Evolutionary conservation across 2,888 invertebrate genomes (phyloP).

Genomic region (Cataglyphis albicans): DNA sequence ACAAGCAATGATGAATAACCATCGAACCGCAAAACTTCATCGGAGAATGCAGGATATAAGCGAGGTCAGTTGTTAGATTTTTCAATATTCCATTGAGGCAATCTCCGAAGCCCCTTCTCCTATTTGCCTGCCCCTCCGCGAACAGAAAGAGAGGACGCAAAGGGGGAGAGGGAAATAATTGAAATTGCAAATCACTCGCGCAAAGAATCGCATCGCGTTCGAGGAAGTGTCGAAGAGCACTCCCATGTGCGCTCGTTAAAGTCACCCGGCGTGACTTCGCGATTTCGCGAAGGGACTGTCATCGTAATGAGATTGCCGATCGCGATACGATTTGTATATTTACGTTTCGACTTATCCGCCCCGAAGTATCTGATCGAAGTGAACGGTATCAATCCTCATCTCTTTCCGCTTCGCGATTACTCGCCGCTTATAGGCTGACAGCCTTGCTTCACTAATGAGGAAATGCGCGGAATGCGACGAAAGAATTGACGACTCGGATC

Average conservation of each 20-base stretch:
- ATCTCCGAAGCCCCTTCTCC: not conserved
- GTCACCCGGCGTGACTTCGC: slow-evolving; percentile 61
- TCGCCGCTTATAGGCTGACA: not conserved
- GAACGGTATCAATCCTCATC: slow-evolving; percentile 30
- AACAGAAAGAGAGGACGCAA: not conserved
- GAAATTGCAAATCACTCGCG: slow-evolving; percentile 72
- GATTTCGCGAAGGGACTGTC: slow-evolving; percentile 16
- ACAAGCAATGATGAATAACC: slow-evolving; percentile 33
- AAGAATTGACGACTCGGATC: slow-evolving; percentile 23
- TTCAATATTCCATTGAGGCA: slow-evolving; percentile 59
- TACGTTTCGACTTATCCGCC: not conserved
- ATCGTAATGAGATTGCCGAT: slow-evolving; percentile 24
- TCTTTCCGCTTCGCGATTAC: slow-evolving; percentile 15
- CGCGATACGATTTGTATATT: slow-evolving; percentile 14
- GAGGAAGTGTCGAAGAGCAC: slow-evolving; percentile 28
- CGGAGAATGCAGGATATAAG: slow-evolving; percentile 34
- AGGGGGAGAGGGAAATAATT: slow-evolving; percentile 55
- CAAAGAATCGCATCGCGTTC: slow-evolving; percentile 29
- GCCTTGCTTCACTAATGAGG: not conserved
- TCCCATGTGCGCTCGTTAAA: slow-evolving; percentile 70
- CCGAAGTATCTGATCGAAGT: slow-evolving; percentile 27
- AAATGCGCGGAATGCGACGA: slow-evolving; percentile 32
- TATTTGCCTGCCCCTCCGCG: not conserved
- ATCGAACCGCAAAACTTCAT: not conserved
- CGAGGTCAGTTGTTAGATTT: slow-evolving; percentile 67